Evolutionary conservation across 2,797 vertebrate genomes (phyloP).

Genomic region (Hoplostethus atlanticus): DNA sequence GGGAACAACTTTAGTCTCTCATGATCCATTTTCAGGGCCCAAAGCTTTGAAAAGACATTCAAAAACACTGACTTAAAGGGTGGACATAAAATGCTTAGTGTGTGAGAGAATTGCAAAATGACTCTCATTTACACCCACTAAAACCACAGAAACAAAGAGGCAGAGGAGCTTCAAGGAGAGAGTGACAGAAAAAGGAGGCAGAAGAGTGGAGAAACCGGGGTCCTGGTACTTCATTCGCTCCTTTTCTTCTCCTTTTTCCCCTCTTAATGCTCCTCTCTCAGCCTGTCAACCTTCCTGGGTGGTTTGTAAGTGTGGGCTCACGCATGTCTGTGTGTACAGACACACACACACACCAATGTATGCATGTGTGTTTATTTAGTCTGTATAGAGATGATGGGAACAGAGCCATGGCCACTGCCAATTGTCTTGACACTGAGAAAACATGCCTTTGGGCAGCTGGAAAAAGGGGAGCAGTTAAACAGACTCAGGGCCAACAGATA

Average conservation of each 20-base stretch:
- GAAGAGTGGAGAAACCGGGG: constrained; percentile 29
- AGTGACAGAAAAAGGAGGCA: constrained; percentile 8
- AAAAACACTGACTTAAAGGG: not conserved
- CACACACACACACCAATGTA: constrained; percentile 15
- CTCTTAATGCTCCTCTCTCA: constrained; percentile 17
- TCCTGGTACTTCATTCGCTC: not conserved
- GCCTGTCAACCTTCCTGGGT: constrained; percentile 75
- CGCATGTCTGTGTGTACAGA: constrained; percentile 3
- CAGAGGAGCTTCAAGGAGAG: constrained; percentile 2
- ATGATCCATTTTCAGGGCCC: too few species aligned
- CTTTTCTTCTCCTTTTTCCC: constrained; percentile 24
- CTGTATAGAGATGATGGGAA: constrained; percentile 80
- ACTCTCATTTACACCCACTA: not conserved
- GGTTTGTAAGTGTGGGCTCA: constrained; percentile 70
- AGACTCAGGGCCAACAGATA: constrained; percentile 81
- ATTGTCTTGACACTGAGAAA: constrained; percentile 84
- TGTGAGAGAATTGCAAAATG: not conserved
- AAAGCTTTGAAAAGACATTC: not conserved
- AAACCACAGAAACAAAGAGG: not conserved
- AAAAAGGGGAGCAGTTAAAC: constrained; percentile 76
- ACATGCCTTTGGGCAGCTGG: constrained; percentile 80
- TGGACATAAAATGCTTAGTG: constrained; percentile 12
- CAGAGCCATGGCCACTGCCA: constrained; percentile 72
- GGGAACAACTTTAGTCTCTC: too few species aligned
- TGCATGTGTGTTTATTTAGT: constrained; percentile 84